Percentiles rank a stretch among this genome's conserved stretches.
Evolutionary conservation across 2,888 invertebrate species (phyloP).

Genomic region (Lagria hirta): DNA sequence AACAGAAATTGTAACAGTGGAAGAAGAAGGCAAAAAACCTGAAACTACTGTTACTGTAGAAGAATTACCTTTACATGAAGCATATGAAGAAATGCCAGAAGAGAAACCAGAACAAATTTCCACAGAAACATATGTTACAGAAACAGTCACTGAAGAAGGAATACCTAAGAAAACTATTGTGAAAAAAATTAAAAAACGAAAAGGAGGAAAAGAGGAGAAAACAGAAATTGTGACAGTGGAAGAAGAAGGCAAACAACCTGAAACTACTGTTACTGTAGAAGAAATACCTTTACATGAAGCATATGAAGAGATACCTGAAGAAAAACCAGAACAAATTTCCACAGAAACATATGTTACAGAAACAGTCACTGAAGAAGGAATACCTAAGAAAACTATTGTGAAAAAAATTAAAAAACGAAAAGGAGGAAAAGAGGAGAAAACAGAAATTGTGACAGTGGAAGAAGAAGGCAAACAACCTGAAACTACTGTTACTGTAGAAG

Average conservation of each 20-base stretch:
- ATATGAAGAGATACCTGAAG: conserved; percentile 22
- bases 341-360: conserved; percentile 36
- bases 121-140: conserved; percentile 35
- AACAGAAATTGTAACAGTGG: conserved; percentile 37
- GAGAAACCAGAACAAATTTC: conserved; percentile 33
- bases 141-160: conserved; percentile 32
- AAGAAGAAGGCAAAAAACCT: conserved; percentile 53
- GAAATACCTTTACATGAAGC: conserved; percentile 31
- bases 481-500: conserved; percentile 42
- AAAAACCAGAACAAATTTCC: conserved; percentile 22
- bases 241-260: conserved; percentile 53
- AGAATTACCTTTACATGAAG: no score
- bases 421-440: conserved; percentile 46
- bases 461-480: conserved; percentile 54
- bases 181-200: conserved; percentile 19
- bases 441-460: conserved; percentile 54
- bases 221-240: conserved; percentile 54
- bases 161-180: conserved; percentile 39
- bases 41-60: conserved; percentile 47
- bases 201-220: conserved; percentile 50
- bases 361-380: conserved; percentile 20
- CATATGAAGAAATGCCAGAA: conserved; percentile 38
- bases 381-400: conserved; percentile 35
- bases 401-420: conserved; percentile 43
- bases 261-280: conserved; percentile 44